Conservation (phyloP, 2,888 invertebrate species). For the Incurvaria masculella region DNA sequence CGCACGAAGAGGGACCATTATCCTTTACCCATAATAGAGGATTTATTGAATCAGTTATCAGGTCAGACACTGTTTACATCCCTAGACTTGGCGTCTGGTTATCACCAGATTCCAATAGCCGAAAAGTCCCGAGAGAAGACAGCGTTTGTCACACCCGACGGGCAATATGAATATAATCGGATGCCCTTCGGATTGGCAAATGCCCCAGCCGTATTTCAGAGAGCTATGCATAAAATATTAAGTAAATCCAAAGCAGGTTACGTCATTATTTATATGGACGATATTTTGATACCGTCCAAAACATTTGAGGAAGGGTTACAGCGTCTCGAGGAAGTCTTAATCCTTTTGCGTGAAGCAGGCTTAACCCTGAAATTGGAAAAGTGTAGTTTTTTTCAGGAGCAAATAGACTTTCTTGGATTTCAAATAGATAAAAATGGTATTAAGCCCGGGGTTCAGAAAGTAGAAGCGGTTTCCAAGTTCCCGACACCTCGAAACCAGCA, state of each 20-base stretch:
- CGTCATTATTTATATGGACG: conserved; percentile 20
- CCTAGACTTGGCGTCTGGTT: conserved; percentile 20
- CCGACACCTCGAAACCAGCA: conserved; percentile 14
- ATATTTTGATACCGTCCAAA: conserved; percentile 17
- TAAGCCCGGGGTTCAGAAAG: conserved; percentile 15
- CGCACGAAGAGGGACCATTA: conserved; percentile 20
- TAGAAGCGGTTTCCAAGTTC: conserved; percentile 14
- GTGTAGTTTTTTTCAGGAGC: conserved; percentile 17
- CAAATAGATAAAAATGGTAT: conserved; percentile 15
- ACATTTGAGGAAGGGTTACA: conserved; percentile 15
- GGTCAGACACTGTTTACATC: conserved; percentile 19
- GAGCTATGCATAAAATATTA: conserved; percentile 22
- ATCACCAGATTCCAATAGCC: conserved; percentile 23
- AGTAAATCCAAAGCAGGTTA: conserved; percentile 12
- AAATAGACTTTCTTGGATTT: conserved; percentile 18
- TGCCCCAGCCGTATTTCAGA: conserved; percentile 27
- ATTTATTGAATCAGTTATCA: conserved; percentile 20
- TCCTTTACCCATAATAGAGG: conserved; percentile 22
- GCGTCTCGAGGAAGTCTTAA: conserved; percentile 14
- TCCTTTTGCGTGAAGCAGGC: conserved; percentile 9
- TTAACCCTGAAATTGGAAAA: conserved; percentile 19
- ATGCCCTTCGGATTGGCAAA: conserved; percentile 31
- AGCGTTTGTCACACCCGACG: conserved; percentile 27
- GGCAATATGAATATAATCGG: conserved; percentile 26
- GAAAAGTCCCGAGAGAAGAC: conserved; percentile 23